Evolutionary conservation across 2,797 vertebrate genomes (phyloP).

Genomic region (Ceyx erithaca): DNA sequence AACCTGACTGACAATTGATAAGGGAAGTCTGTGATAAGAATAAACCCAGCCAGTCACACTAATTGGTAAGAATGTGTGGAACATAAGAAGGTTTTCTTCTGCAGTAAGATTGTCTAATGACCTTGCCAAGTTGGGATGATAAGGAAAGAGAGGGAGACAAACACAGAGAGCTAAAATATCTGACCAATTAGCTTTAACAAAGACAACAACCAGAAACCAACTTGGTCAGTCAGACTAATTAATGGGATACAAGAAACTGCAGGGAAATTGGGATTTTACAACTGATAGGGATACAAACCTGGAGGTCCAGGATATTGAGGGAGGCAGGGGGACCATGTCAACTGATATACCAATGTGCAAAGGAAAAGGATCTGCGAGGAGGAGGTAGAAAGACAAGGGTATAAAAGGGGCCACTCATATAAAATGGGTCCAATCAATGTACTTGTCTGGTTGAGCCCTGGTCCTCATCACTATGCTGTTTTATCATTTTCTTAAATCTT

Average conservation of each 20-base stretch:
- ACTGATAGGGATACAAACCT: neutral
- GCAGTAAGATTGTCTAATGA: neutral
- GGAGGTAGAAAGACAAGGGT: accelerated
- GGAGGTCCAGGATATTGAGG: neutral
- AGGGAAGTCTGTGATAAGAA: neutral
- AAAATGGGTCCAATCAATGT: neutral
- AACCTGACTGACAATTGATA: neutral
- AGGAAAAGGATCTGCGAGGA: neutral
- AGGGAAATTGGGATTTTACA: neutral
- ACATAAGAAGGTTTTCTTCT: neutral
- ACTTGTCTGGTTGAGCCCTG: neutral
- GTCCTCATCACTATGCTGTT: neutral
- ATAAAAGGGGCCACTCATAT: neutral
- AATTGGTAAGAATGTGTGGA: neutral
- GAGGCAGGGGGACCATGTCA: neutral
- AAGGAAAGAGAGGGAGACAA: neutral
- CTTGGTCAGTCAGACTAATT: neutral
- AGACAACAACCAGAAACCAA: neutral
- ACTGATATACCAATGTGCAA: neutral
- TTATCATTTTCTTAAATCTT: neutral
- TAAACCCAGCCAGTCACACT: neutral
- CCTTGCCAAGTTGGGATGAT: neutral
- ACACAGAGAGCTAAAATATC: neutral
- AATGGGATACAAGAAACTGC: neutral
- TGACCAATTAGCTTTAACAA: neutral